Percentiles rank a stretch among this genome's conserved stretches.
Evolutionary conservation across 2,888 invertebrate genomes (phyloP).

Genomic region (Pantelozetes paolii): DNA sequence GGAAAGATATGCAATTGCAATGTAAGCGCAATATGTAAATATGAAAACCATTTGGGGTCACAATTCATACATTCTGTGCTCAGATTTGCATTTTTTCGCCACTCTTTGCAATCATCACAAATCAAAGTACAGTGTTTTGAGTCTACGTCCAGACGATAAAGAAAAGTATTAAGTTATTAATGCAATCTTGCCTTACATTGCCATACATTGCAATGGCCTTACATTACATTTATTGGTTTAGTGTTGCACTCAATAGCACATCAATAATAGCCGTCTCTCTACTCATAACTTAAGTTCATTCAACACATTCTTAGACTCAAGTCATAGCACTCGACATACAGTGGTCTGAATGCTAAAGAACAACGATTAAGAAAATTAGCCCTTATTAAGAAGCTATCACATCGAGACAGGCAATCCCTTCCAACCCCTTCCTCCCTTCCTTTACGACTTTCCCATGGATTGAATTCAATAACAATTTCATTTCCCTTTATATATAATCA

Average conservation of each 20-base stretch:
- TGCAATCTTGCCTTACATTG: conserved; percentile 7
- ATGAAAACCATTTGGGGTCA: conserved; percentile 21
- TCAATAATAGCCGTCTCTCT: background rate
- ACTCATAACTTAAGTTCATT: background rate
- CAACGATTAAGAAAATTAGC: background rate
- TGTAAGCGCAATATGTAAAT: conserved; percentile 24
- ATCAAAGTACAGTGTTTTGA: conserved; percentile 18
- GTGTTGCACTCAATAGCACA: conserved; percentile 10
- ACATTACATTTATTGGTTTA: conserved; percentile 16
- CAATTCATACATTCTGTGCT: conserved; percentile 23
- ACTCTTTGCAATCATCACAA: conserved; percentile 22
- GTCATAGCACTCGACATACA: background rate
- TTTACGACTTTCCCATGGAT: conserved; percentile 26
- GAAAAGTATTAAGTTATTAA: conserved; percentile 27
- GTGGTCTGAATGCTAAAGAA: background rate
- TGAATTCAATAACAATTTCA: background rate
- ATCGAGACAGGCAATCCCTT: conserved; percentile 21
- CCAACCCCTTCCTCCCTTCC: conserved; percentile 30
- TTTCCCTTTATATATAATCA: background rate
- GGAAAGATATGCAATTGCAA: conserved; percentile 13
- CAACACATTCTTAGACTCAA: background rate
- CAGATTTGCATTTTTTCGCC: conserved; percentile 30
- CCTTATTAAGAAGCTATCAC: conserved; percentile 27
- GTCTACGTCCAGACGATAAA: conserved; percentile 24
- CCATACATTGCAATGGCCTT: too few species aligned